Percentiles rank a stretch among this genome's conserved stretches.
Evolutionary conservation across 2,888 invertebrate genomes (phyloP).

Genomic region (Dastarcus helophoroides): DNA sequence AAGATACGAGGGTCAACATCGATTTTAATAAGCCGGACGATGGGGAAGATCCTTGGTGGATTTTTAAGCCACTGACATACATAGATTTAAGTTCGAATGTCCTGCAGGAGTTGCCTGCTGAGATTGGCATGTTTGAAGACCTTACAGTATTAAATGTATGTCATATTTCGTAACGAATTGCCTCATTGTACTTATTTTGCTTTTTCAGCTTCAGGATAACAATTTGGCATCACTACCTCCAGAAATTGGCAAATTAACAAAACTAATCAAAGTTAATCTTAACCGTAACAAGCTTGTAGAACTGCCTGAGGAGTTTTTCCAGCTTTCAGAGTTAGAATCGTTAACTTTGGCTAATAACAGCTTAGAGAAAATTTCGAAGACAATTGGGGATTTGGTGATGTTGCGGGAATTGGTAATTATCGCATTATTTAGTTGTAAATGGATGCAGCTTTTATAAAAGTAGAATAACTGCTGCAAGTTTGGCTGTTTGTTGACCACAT

Average conservation of each 20-base stretch:
- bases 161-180: constrained; percentile 8
- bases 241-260: constrained; percentile 59
- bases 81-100: constrained; percentile 70
- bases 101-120: constrained; percentile 49
- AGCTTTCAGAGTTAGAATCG: constrained; percentile 55
- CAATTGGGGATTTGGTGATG: constrained; percentile 69
- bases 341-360: constrained; percentile 67
- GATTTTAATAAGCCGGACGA: constrained; percentile 48
- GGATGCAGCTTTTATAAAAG: constrained; percentile 1
- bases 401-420: constrained; percentile 56
- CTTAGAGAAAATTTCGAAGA: constrained; percentile 53
- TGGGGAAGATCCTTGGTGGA: constrained; percentile 65
- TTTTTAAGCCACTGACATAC: constrained; percentile 61
- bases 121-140: constrained; percentile 54
- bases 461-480: constrained; percentile 1
- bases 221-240: constrained; percentile 57
- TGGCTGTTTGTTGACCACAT: constrained; percentile 6
- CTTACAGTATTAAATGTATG: constrained; percentile 60
- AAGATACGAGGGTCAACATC: constrained; percentile 46
- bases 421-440: constrained; percentile 7
- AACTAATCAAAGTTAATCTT: constrained; percentile 54
- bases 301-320: constrained; percentile 56
- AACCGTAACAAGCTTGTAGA: constrained; percentile 54
- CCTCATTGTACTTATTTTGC: too few species aligned
- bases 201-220: constrained; percentile 71